Evolutionary conservation across 2,888 invertebrate genomes (phyloP), one percentile per base, ranked within the genome.

Genomic region (Monochamus alternatus): DNA sequence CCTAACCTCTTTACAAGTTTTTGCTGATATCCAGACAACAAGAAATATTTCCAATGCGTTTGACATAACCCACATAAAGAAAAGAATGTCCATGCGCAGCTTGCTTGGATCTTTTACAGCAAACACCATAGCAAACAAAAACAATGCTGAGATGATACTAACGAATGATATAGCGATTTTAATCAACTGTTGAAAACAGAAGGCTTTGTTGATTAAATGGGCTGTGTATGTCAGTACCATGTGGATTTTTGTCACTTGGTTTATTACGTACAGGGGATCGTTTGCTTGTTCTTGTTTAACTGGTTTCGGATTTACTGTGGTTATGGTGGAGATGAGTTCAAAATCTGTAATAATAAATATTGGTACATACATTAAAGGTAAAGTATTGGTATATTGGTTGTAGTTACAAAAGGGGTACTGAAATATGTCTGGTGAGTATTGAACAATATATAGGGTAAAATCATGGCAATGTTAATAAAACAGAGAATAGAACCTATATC

Each of bases 211-310:
- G 9, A 86, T 81, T 66, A 84, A 76, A 30, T 79, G 79, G 9
- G 85, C 85, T 5, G 83, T 81, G 70, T 85, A 85, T 5, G 83
- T 82, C 66, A 86, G 76, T 77, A 85, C 84, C 58, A 86, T 83
- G 74, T 86, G 86, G 5, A 85, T 74, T 38, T 78, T 77, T 7
- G 84, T 83, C 5, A 85, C 81, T 73, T 84, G 82, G 75, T 86
- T 84, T 2, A 86, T 81, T 9, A 85, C 80, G 66, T 80, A 80
- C 30, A 81, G 77, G 5, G 84, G 82, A 74, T 84, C 82, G 38
- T 80, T 78, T 31, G 85, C 78, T 4, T 1, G 7, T 63, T 38
- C 63, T 63, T 38, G 38, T 38, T 63, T 44, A 3, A 8, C 22
- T 22, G n/a, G 44, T 63, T 63, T 63, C 5, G 63, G 63, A 9